Evolutionary conservation across 2,797 vertebrate species (phyloP).

Genomic region (Streptopelia turtur): DNA sequence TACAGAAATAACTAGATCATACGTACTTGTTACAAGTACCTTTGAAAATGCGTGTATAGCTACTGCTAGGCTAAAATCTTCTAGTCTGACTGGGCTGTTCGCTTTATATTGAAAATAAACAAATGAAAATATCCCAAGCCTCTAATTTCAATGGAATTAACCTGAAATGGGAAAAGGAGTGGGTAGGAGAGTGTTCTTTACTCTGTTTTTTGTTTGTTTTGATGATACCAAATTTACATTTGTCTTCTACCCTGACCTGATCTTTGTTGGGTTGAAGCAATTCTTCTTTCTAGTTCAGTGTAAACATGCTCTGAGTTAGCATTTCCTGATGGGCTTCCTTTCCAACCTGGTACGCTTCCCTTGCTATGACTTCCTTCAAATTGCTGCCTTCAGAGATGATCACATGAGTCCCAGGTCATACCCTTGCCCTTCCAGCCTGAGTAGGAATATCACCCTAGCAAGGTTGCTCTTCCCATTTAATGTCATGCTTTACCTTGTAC

Average conservation of each 20-base stretch:
- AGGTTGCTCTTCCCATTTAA: neutral
- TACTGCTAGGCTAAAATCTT: neutral
- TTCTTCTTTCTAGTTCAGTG: slow-evolving; percentile 59
- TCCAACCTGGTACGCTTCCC: slow-evolving; percentile 57
- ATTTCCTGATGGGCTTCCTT: slow-evolving; percentile 67
- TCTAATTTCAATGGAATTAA: slow-evolving; percentile 3
- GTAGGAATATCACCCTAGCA: neutral
- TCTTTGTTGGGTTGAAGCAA: slow-evolving; percentile 52
- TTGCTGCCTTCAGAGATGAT: neutral
- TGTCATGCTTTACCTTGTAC: slow-evolving; percentile 84
- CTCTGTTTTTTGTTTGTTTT: slow-evolving; percentile 50
- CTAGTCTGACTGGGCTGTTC: neutral
- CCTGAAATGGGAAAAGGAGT: slow-evolving; percentile 27
- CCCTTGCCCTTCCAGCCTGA: neutral
- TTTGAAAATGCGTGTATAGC: neutral
- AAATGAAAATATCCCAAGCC: slow-evolving; percentile 11
- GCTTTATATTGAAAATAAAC: slow-evolving; percentile 40
- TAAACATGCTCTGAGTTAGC: slow-evolving; percentile 54
- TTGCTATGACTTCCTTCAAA: slow-evolving; percentile 31
- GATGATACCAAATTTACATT: slow-evolving; percentile 15
- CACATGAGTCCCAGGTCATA: neutral
- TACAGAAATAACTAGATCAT: neutral
- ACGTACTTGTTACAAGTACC: neutral
- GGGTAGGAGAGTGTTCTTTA: neutral
- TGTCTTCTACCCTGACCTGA: slow-evolving; percentile 54